Evolutionary conservation across 1,140 invertebrate species (phyloP).

Genomic region (Apocrypta bakeri): DNA sequence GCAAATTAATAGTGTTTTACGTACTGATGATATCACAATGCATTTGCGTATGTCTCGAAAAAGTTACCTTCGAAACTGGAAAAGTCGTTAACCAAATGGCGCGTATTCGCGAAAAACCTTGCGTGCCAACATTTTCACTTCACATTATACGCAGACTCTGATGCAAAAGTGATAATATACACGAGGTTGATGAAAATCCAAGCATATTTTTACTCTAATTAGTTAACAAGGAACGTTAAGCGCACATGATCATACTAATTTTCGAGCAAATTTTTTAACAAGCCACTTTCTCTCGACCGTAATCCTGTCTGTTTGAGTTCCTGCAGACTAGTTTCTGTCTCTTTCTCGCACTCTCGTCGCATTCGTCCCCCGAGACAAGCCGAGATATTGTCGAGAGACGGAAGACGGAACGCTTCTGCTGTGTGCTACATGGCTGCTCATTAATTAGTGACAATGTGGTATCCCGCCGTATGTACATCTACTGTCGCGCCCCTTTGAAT

Average conservation of each 20-base stretch:
- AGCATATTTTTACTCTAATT: too few species aligned
- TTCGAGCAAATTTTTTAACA: neutral
- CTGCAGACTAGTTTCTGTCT: neutral
- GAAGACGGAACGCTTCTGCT: constrained; percentile 1
- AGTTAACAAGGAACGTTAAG: neutral
- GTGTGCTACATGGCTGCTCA: neutral
- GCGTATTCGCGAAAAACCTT: too few species aligned
- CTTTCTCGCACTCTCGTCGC: neutral
- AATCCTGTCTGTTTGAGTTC: neutral
- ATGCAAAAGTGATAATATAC: neutral
- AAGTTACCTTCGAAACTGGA: too few species aligned
- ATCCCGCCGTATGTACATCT: neutral
- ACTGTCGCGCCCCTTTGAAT: neutral
- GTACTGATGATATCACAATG: too few species aligned
- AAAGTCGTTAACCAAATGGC: too few species aligned
- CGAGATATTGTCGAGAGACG: neutral
- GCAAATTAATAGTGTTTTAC: neutral
- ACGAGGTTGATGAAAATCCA: neutral
- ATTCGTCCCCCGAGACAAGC: constrained; percentile 2
- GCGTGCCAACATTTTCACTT: too few species aligned
- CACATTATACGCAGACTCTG: too few species aligned
- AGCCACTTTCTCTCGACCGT: neutral
- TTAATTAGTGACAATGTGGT: neutral
- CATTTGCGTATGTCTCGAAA: too few species aligned
- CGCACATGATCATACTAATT: neutral